Percentiles rank a stretch among this genome's conserved stretches.
Evolutionary conservation across 92 coral and sea anemone species (phyloP).

Genomic region (Porites evermanni): DNA sequence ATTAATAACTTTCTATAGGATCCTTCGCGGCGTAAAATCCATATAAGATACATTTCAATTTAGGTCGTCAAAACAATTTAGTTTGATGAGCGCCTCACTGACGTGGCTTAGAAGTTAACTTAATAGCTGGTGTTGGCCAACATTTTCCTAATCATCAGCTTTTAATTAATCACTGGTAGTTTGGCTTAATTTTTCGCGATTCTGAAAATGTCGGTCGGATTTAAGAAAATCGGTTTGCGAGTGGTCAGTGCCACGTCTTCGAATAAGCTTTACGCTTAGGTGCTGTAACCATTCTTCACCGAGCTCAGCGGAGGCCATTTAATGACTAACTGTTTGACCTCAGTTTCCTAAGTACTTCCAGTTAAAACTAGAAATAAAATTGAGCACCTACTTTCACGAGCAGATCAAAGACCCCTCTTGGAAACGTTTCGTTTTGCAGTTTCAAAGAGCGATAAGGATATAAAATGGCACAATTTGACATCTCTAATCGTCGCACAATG

Average conservation of each 20-base stretch:
- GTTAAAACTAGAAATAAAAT: neutral
- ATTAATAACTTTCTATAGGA: constrained; percentile 25
- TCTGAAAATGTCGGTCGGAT: constrained; percentile 26
- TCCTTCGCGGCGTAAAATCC: constrained; percentile 25
- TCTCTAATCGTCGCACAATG: constrained; percentile 67
- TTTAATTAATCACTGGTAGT: constrained; percentile 48
- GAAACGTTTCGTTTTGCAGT: constrained; percentile 3
- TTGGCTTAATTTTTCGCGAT: constrained; percentile 15
- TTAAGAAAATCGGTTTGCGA: neutral
- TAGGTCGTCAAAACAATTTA: constrained; percentile 71
- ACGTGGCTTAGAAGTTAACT: constrained; percentile 36
- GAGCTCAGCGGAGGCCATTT: constrained; percentile 25
- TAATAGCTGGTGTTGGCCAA: constrained; percentile 36
- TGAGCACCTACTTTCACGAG: neutral
- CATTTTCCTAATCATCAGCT: constrained; percentile 39
- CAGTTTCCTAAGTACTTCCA: neutral
- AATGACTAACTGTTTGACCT: neutral
- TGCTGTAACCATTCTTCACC: neutral
- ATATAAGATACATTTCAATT: constrained; percentile 57
- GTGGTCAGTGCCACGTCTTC: neutral
- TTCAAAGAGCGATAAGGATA: constrained; percentile 29
- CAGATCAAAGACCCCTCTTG: neutral
- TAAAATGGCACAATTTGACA: constrained; percentile 67
- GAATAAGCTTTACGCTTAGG: neutral
- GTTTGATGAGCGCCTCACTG: constrained; percentile 47